Percentiles rank a stretch among this genome's conserved stretches.
Conservation (phyloP, 2,113 vertebrate genomes). For the Tragelaphus scriptus region DNA sequence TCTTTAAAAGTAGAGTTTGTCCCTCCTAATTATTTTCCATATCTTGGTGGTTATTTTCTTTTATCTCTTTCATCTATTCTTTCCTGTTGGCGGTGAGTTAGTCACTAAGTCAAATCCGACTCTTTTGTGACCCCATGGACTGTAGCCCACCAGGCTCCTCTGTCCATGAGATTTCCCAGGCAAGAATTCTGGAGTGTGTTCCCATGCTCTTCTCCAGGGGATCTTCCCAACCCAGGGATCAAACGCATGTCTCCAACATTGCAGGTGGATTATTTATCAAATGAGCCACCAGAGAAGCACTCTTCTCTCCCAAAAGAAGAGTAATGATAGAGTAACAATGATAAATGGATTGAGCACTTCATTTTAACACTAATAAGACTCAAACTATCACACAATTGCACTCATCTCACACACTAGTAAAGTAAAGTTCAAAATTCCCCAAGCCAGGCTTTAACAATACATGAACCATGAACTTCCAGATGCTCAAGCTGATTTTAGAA, state of each 20-base stretch:
- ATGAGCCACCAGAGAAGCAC: not conserved
- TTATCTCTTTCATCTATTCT: not conserved
- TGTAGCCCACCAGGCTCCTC: not conserved
- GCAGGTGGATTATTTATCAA: not conserved
- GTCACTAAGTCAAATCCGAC: not conserved
- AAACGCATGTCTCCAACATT: rapidly evolving
- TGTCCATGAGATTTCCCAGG: not conserved
- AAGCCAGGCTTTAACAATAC: not conserved
- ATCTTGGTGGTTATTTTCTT: not conserved
- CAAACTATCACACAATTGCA: not conserved
- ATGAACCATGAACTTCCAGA: not conserved
- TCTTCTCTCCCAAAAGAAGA: not conserved
- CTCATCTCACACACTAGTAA: not conserved
- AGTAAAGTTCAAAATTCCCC: not conserved
- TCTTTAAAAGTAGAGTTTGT: not conserved
- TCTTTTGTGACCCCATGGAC: not conserved
- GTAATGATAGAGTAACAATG: not conserved
- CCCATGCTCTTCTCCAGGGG: not conserved
- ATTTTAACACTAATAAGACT: not conserved
- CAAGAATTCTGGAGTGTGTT: not conserved
- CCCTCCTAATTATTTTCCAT: not conserved
- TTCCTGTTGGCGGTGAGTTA: not conserved
- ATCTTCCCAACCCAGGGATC: not conserved
- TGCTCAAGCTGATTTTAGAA: not conserved
- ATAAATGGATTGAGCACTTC: not conserved